Evolutionary conservation across 2,888 invertebrate genomes (phyloP).

Genomic region (Dolichopus griseipennis): DNA sequence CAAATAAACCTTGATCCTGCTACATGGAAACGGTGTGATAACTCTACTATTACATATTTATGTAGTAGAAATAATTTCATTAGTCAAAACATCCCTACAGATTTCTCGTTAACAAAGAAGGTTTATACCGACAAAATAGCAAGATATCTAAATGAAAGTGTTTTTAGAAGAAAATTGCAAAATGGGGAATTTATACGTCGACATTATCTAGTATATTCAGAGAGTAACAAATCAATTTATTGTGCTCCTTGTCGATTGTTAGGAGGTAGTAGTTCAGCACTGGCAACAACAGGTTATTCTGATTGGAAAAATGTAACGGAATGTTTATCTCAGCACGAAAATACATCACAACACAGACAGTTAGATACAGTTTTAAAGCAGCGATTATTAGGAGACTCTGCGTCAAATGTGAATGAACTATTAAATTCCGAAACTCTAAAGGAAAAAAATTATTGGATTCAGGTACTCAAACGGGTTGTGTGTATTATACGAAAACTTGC

Average conservation of each 20-base stretch:
- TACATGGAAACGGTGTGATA: constrained; percentile 11
- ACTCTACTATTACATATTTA: constrained; percentile 9
- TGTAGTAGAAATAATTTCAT: constrained; percentile 8
- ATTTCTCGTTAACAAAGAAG: constrained; percentile 9
- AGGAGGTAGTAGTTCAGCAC: no score
- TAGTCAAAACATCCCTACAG: constrained; percentile 9
- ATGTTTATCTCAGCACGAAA: no score
- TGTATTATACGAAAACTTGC: constrained; percentile 9
- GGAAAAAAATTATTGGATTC: constrained; percentile 10
- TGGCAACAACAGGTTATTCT: no score
- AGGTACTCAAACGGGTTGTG: constrained; percentile 9
- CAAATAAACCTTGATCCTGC: constrained; percentile 10
- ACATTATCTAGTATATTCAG: constrained; percentile 11
- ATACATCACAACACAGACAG: constrained; percentile 10
- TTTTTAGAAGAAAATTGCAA: constrained; percentile 8
- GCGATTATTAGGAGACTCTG: constrained; percentile 7
- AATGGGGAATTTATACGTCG: constrained; percentile 7
- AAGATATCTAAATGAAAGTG: constrained; percentile 9
- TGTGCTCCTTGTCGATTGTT: no score
- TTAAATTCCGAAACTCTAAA: constrained; percentile 9
- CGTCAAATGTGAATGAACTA: constrained; percentile 8
- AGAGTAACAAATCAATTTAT: no score
- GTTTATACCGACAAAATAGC: no score
- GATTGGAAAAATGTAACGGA: no score
- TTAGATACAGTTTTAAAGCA: constrained; percentile 10